Percentiles rank a stretch among this genome's conserved stretches.
phyloP scores from a whole-genome alignment of 2,113 vertebrate species.

The Ophthalmolycus amberensis region DNA sequence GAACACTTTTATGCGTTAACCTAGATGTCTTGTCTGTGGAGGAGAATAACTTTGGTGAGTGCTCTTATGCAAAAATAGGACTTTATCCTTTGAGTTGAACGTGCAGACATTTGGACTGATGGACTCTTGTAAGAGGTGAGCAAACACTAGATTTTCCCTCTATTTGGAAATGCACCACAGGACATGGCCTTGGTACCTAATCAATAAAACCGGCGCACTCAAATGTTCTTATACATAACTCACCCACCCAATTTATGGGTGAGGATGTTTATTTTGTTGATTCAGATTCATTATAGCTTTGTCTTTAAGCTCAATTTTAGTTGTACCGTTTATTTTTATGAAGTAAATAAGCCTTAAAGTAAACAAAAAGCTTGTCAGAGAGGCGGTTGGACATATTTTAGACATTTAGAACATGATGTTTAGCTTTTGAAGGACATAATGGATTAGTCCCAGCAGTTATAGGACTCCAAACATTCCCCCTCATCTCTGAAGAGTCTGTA shows the following conservation, averaged over 20 bases:
- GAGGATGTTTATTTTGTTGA: background rate
- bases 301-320: background rate
- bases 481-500: background rate
- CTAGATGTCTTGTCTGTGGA: background rate
- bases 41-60: background rate
- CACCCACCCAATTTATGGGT: background rate
- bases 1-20: background rate
- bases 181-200: constrained; percentile 69
- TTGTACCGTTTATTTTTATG: background rate
- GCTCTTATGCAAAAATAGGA: constrained; percentile 43
- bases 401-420: background rate
- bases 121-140: constrained; percentile 56
- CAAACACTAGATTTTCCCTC: constrained; percentile 59
- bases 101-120: constrained; percentile 59
- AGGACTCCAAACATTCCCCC: background rate
- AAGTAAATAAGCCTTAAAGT: background rate
- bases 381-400: background rate
- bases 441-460: background rate
- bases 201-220: constrained; percentile 51
- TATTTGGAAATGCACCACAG: constrained; percentile 60
- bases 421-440: background rate
- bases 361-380: background rate
- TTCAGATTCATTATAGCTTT: background rate
- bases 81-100: constrained; percentile 58
- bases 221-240: constrained; percentile 17